Percentiles rank a stretch among this genome's conserved stretches.
These are phyloP conservation scores for Poecilobothrus nobilitatus DNA, from an alignment of 2,888 invertebrate species.

Conservation along the genomic window DNA sequence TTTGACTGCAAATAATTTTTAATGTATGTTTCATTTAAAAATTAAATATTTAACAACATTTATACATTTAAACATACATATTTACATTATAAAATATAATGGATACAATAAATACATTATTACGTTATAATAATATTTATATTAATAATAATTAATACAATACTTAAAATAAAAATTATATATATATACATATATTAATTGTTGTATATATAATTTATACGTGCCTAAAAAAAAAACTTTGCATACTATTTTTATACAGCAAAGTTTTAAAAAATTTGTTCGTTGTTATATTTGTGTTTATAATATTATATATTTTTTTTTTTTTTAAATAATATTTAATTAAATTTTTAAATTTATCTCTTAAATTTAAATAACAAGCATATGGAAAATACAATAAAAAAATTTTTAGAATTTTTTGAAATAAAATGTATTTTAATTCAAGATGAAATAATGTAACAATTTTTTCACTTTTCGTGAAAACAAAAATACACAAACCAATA, in stretches of 20 bases:
- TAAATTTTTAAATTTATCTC: too few relatives aligned
- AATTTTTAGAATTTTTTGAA: too few relatives aligned
- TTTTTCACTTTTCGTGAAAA: too few relatives aligned
- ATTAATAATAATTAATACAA: not conserved
- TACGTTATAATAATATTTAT: not conserved
- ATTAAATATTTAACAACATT: not conserved
- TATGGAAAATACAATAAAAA: too few relatives aligned
- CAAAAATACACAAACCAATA: too few relatives aligned
- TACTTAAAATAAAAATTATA: not conserved
- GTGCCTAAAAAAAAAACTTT: constrained; percentile 4
- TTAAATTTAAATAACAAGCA: too few relatives aligned
- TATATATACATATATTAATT: not conserved
- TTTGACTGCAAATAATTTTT: constrained; percentile 2
- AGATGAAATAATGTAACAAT: too few relatives aligned
- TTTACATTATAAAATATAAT: not conserved
- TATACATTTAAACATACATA: not conserved
- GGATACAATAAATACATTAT: not conserved
- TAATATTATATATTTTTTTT: not conserved
- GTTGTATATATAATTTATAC: not conserved
- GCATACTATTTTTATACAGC: not conserved
- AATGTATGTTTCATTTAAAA: constrained; percentile 17
- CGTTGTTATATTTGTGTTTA: not conserved
- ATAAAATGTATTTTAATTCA: too few relatives aligned
- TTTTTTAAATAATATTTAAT: not conserved
- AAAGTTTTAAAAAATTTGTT: not conserved